Evolutionary conservation across 2,888 invertebrate species (phyloP).

Genomic region (Dryobota labecula): DNA sequence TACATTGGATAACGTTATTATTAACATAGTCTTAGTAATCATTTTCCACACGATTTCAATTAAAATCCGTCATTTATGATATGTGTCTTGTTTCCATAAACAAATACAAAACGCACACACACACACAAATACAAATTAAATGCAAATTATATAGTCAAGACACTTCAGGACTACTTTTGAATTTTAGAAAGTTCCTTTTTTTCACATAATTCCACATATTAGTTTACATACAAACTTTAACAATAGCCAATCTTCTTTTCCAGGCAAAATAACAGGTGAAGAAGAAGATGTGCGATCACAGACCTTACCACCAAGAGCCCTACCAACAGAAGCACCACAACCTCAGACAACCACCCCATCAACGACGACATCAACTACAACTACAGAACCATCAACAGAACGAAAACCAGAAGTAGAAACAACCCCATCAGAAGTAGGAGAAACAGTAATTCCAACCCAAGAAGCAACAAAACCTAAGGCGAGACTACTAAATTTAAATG

Average conservation of each 20-base stretch:
- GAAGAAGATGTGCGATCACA: constrained; percentile 76
- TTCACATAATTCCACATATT: neutral
- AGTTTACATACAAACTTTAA: neutral
- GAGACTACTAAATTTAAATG: constrained; percentile 82
- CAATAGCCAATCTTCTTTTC: constrained; percentile 49
- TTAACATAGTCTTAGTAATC: neutral
- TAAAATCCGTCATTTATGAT: neutral
- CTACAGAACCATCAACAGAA: constrained; percentile 23
- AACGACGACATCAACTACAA: constrained; percentile 67
- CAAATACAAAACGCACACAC: too few relatives aligned
- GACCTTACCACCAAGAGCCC: constrained; percentile 49
- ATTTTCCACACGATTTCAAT: neutral
- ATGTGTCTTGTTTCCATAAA: too few relatives aligned
- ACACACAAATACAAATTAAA: too few relatives aligned
- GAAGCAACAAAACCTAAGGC: constrained; percentile 75
- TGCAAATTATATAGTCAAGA: neutral
- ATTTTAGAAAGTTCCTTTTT: neutral
- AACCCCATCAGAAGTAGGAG: constrained; percentile 66
- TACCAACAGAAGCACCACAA: constrained; percentile 51
- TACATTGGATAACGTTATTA: constrained; percentile 7
- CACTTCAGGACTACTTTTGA: neutral
- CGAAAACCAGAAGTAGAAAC: constrained; percentile 58
- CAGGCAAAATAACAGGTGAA: constrained; percentile 83
- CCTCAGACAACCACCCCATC: constrained; percentile 47
- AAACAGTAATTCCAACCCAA: constrained; percentile 51